Conservation (phyloP, 1,140 invertebrate species). For the Ruditapes philippinarum region DNA sequence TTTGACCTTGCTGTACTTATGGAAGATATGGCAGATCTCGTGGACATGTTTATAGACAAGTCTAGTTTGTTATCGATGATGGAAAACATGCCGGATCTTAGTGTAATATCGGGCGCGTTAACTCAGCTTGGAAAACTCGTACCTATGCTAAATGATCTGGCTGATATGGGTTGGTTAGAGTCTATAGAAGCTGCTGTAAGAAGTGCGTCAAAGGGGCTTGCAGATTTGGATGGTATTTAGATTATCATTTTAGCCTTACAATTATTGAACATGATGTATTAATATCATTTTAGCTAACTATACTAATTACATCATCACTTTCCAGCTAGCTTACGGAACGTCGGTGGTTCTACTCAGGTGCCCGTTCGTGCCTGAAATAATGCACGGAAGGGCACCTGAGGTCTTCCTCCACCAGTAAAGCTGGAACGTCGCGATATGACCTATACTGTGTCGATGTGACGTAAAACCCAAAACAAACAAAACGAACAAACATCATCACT, state of each 20-base stretch:
- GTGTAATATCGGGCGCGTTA: not conserved
- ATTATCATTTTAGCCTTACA: not conserved
- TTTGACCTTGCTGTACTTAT: slow-evolving; percentile 1
- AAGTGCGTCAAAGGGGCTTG: not conserved
- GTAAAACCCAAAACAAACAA: no score
- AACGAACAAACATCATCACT: no score
- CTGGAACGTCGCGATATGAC: no score
- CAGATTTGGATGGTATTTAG: not conserved
- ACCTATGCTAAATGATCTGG: slow-evolving; percentile 21
- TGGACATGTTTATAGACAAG: not conserved
- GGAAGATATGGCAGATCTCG: slow-evolving; percentile 7
- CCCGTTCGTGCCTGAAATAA: no score
- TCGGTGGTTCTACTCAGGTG: no score
- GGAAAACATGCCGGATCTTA: not conserved
- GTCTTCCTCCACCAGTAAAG: no score
- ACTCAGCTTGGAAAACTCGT: not conserved
- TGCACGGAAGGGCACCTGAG: no score
- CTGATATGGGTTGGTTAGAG: not conserved
- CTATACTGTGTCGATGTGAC: no score
- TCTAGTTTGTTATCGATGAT: not conserved
- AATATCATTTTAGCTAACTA: no score
- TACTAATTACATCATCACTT: no score
- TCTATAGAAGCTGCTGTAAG: no score
- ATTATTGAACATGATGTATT: not conserved
- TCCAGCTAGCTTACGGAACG: no score